Base-by-base conservation (phyloP, 2,797 vertebrate species). In the Harpagifer antarcticus region DNA sequence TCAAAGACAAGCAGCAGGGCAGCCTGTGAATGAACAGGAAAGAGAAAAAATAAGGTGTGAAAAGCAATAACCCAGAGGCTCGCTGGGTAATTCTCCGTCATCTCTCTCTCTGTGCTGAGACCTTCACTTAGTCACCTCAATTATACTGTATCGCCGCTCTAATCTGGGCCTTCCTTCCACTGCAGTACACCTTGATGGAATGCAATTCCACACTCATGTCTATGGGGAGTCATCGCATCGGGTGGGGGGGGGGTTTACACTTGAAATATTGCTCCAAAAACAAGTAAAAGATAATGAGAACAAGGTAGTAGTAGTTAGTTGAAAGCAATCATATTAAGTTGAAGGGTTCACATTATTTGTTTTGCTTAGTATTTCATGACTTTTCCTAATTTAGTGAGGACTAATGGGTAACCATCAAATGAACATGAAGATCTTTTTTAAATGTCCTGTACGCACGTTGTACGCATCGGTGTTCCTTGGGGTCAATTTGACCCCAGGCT, bases 71-170 rank as follows among this genome's bases (percentile, higher is more conserved):
- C 89, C 86, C 31, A 43, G 73, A 91, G 86, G 81, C 83, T 78
- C 14, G 33, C 50, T 79, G 73, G 68, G 84, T 88, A 83, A 89
- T 91, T 88, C 85, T 80, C 67, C 79, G 86, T 92, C 76, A 60
- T 76, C 88, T 86, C 90, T 68, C 47, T 90, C 78, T 90, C 88
- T 81, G 63, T 65, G 75, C 87, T 12, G 60, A 85, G 89, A 92
- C 86, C 87, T 88, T 82, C 87, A 83, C 82, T 71, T 59, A 72
- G 82, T 71, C 89, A 94, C 85, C 82, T 91, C 87, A 92, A 88
- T 94, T 92, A 93, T 88, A 92, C 84, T 90, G 80, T 72, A 88
- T 76, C 88, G 79, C 88, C 79, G 80, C 80, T 88, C 79, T 90
- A 93, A 93, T 92, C 79, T 88, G 50, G 27, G 72, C 72, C 85